Percentiles rank a stretch among this genome's conserved stretches.
These are phyloP conservation scores for Prosapia bicincta DNA, from an alignment of 2,888 invertebrate genomes.

Conservation along the genomic window DNA sequence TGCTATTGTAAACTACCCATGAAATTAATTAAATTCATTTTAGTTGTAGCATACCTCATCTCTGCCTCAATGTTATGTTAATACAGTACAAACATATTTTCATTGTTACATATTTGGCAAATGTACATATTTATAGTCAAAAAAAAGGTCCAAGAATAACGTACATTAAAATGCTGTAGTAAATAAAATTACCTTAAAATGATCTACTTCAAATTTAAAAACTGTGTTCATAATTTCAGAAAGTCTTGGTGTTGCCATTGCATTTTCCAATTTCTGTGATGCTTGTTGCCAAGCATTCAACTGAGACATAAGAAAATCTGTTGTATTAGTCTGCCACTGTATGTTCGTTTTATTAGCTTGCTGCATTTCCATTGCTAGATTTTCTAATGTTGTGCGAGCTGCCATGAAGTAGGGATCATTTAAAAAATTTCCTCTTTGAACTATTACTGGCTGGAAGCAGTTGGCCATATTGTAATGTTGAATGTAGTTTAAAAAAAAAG, in stretches of 20 bases:
- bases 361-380: slow-evolving; percentile 11
- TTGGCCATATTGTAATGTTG: slow-evolving; percentile 4
- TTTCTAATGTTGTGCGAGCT: slow-evolving; percentile 9
- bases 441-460: slow-evolving; percentile 9
- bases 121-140: too few species aligned
- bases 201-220: slow-evolving; percentile 17
- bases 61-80: too few species aligned
- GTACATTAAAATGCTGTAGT: too few species aligned
- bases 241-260: slow-evolving; percentile 6
- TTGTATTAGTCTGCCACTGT: slow-evolving; percentile 4
- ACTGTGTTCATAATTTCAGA: slow-evolving; percentile 18
- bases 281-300: slow-evolving; percentile 20
- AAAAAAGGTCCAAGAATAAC: too few species aligned
- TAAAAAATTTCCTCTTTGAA: slow-evolving; percentile 16
- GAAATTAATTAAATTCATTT: too few species aligned
- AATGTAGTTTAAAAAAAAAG: not conserved
- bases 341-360: slow-evolving; percentile 6
- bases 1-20: too few species aligned
- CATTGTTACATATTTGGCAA: too few species aligned
- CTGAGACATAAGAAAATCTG: slow-evolving; percentile 13
- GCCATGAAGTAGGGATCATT: slow-evolving; percentile 19
- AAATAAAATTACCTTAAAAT: too few species aligned
- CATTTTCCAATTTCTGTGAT: not conserved
- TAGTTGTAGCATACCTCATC: too few species aligned
- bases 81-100: too few species aligned